phyloP scores from a whole-genome alignment of 2,113 vertebrate species.

The Rhinoptilus africanus region DNA sequence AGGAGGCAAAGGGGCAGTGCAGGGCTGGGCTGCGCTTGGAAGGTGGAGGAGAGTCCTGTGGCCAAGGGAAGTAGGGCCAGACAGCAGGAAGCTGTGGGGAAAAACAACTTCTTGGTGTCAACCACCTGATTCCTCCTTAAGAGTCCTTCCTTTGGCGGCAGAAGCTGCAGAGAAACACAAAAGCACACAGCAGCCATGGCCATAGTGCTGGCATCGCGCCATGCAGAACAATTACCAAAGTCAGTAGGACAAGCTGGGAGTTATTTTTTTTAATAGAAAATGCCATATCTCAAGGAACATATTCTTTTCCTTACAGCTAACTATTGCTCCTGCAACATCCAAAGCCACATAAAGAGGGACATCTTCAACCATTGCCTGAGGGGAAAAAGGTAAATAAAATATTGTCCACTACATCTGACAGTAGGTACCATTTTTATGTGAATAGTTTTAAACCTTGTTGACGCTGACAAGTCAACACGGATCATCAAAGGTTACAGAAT shows the following conservation, averaged over 20 bases:
- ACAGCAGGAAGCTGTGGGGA: background rate
- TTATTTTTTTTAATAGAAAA: background rate
- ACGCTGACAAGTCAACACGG: background rate
- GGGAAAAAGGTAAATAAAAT: background rate
- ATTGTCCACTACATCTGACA: background rate
- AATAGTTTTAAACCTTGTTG: background rate
- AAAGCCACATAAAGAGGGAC: background rate
- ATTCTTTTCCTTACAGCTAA: background rate
- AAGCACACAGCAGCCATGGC: background rate
- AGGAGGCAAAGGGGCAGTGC: background rate
- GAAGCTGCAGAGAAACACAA: background rate
- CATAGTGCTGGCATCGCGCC: background rate
- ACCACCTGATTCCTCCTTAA: background rate
- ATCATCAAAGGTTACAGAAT: background rate
- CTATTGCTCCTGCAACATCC: background rate
- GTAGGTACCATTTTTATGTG: background rate
- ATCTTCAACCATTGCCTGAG: background rate
- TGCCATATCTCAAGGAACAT: fast-evolving
- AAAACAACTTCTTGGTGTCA: background rate
- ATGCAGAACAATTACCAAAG: background rate
- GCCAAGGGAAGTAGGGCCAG: background rate
- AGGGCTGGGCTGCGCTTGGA: background rate
- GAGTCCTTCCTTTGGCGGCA: background rate
- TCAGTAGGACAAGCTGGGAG: background rate
- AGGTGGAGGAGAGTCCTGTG: background rate